Evolutionary conservation across 2,888 invertebrate genomes (phyloP), one percentile per base, ranked within the genome.

Genomic region (Eupithecia exiguata): DNA sequence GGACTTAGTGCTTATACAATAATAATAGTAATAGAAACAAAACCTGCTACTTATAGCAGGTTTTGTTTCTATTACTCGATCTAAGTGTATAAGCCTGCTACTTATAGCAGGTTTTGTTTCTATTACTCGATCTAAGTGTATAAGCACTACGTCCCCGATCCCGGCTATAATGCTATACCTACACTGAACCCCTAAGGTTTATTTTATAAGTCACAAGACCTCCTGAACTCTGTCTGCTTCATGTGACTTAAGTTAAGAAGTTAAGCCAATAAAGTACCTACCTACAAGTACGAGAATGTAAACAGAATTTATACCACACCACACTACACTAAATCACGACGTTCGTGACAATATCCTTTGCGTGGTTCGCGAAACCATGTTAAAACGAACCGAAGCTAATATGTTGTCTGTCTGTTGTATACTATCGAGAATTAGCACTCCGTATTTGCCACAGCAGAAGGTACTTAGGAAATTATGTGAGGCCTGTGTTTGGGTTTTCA

Each of bases 301-400:
- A 53, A 53, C n/a, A 46, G 7, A 9, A 53, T 21, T 49, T 49
- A n/a, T n/a, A n/a, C n/a, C n/a, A n/a, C n/a, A 49, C 3, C 30
- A 35, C 36, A 63, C 9, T 18, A 5, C n/a, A 63, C 9, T 3
- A 36, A 36, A 79, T 78, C 82, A 82, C 82, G 82, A 77, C 86
- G 85, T 87, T 78, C 88, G 86, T 89, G 89, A 85, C 82, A 80
- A 71, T 75, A 77, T 79, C 78, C 79, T 85, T 84, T 77, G 78
- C 81, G 79, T 78, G 80, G 74, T 85, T 87, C 79, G 80, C 84
- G 74, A 77, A 73, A 71, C 69, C 76, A 70, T 78, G 84, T 85
- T 87, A 84, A 86, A 82, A 77, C 68, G 25, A 25, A 66, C 14
- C 40, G 10, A 12, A 5, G 36, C 40, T 43, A 66, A 66, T 74